phyloP scores from a whole-genome alignment of 2,888 invertebrate species.

The Sphaerophoria rueppellii region DNA sequence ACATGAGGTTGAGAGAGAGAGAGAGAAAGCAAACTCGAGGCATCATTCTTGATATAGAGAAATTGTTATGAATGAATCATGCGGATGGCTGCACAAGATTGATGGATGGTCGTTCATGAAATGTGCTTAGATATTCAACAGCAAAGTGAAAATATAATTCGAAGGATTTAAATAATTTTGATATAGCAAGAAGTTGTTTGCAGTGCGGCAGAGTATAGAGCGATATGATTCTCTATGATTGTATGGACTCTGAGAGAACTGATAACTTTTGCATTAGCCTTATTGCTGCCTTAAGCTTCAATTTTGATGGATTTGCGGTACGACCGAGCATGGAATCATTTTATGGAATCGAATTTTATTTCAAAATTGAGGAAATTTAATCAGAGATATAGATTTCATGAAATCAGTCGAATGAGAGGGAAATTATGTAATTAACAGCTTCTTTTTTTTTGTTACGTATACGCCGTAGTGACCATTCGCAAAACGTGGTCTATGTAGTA shows the following conservation, averaged over 20 bases:
- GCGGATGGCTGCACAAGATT: conserved; percentile 60
- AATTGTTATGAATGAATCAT: conserved; percentile 68
- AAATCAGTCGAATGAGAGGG: background rate
- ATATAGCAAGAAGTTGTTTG: background rate
- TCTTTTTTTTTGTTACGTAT: background rate
- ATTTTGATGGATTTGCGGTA: no score
- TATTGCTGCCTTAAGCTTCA: no score
- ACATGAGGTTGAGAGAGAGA: background rate
- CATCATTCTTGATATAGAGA: background rate
- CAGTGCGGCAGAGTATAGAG: background rate
- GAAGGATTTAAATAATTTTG: conserved; percentile 19
- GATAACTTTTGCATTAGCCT: no score
- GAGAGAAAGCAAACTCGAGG: conserved; percentile 14
- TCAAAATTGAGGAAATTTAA: no score
- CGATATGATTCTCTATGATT: background rate
- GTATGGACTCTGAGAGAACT: background rate
- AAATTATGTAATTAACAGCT: background rate
- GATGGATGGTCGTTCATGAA: conserved; percentile 57
- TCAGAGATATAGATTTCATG: background rate
- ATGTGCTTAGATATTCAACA: conserved; percentile 67
- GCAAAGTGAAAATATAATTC: conserved; percentile 67
- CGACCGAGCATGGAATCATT: no score
- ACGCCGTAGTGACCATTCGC: background rate
- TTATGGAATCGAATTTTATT: no score
- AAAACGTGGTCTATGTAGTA: no score